These are phyloP conservation scores for Myiopsitta monachus DNA, from an alignment of 2,113 vertebrate species.

Conservation along the genomic window DNA sequence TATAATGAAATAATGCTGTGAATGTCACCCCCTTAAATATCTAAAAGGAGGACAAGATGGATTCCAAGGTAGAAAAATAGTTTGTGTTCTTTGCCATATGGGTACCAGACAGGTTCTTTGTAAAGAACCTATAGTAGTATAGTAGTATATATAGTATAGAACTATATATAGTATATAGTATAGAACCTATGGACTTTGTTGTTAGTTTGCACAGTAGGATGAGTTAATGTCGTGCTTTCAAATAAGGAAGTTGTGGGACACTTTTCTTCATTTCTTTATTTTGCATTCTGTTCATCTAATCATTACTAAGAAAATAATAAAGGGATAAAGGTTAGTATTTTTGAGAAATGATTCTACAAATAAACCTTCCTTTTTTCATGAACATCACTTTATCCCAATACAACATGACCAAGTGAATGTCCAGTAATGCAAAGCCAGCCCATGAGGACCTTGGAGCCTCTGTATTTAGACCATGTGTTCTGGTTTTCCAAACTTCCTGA, in stretches of 20 bases:
- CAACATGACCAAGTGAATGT: background rate
- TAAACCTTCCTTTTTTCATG: background rate
- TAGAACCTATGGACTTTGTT: background rate
- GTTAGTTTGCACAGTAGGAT: background rate
- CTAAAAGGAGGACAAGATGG: background rate
- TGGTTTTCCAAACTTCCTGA: background rate
- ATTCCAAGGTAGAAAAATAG: background rate
- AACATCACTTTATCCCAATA: background rate
- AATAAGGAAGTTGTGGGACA: background rate
- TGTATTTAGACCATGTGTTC: background rate
- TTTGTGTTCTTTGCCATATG: background rate
- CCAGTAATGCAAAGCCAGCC: fast-evolving
- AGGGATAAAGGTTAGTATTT: background rate
- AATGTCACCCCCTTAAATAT: background rate
- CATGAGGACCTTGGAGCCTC: background rate
- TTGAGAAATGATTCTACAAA: background rate
- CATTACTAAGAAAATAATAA: background rate
- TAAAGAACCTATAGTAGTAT: background rate
- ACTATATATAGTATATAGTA: too few relatives aligned
- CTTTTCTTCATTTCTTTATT: background rate
- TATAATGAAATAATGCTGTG: background rate
- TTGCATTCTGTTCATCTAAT: background rate
- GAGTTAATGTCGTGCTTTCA: background rate
- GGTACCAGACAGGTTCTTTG: background rate
- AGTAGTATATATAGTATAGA: too few relatives aligned